Conservation (phyloP, 1,140 invertebrate genomes). For the Proctacanthus coquilletti region DNA sequence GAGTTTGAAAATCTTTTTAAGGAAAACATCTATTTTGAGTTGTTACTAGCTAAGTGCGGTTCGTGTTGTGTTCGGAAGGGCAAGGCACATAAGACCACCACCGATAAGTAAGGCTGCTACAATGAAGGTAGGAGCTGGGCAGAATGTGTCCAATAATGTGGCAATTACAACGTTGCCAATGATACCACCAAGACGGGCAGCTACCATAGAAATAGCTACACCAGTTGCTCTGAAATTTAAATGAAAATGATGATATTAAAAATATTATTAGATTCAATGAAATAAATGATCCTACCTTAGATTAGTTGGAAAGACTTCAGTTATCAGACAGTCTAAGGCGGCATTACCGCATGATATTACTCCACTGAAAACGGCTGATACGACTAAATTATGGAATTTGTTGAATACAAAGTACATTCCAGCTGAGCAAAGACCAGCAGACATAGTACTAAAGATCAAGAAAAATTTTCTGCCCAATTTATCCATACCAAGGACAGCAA, state of each 20-base stretch:
- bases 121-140: constrained; percentile 71
- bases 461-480: constrained; percentile 77
- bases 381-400: constrained; percentile 64
- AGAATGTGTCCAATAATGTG: constrained; percentile 61
- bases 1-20: no score
- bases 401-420: constrained; percentile 70
- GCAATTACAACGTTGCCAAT: constrained; percentile 78
- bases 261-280: background rate
- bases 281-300: constrained; percentile 36
- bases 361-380: constrained; percentile 71
- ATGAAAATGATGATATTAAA: constrained; percentile 1
- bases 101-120: constrained; percentile 63
- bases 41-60: constrained; percentile 52
- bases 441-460: constrained; percentile 71
- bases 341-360: constrained; percentile 80
- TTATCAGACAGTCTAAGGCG: constrained; percentile 72
- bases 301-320: constrained; percentile 78
- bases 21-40: no score
- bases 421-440: constrained; percentile 69
- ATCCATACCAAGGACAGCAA: constrained; percentile 61
- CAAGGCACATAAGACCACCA: constrained; percentile 66
- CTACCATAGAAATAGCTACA: constrained; percentile 74
- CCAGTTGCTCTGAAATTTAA: constrained; percentile 51
- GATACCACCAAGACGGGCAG: constrained; percentile 66
- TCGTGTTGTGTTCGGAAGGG: constrained; percentile 70